Evolutionary conservation across 2,113 vertebrate genomes (phyloP), one percentile per base, ranked within the genome.

Genomic region (Barbus barbus): DNA sequence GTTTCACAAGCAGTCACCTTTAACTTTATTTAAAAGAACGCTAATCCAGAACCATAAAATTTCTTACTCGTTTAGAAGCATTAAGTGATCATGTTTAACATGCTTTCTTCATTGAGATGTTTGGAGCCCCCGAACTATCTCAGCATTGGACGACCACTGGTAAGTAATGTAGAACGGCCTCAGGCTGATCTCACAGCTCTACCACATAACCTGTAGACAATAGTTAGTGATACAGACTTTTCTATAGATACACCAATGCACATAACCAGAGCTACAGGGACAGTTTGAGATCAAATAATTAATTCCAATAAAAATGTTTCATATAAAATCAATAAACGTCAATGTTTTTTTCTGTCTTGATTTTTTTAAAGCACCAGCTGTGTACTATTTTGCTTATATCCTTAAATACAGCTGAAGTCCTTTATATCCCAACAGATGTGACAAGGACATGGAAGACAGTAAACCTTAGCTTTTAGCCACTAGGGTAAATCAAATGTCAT

Each of bases 401-500:
- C 83, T 89, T 69, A 67, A 67, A 60, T 86, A 72, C 87, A 74
- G 83, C 82, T 90, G 67, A 86, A 94, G 90, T 93, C 92, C 93
- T 97, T 94, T 96, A 94, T 95, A 92, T 97, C 92, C 91, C 94
- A 94, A 86, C 95, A 96, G 96, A 96, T 96, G 91, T 95, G 95
- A 95, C 87, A 91, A 89, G 94, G 94, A 94, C 92, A 94, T 91
- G 88, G 96, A 95, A 94, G 95, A 95, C 82, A 94, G 91, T 94
- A 95, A 94, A 93, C 93, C 93, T 90, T 94, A 95, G 93, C 88
- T 92, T n/a, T n/a, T 95, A 95, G 92, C 91, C 80, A 84, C 92
- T 95, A 95, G 96, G 96, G 96, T 95, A 96, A 96, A 95, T 84
- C 78, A 90, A 85, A 89, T 79, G 84, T 91, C 90, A 91, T 92